A percentile compares a stretch with the other conserved stretches of the same genome.
These are phyloP conservation scores for Bergia sp. DNA, from an alignment of 92 coral and sea anemone genomes.

Conservation along the genomic window DNA sequence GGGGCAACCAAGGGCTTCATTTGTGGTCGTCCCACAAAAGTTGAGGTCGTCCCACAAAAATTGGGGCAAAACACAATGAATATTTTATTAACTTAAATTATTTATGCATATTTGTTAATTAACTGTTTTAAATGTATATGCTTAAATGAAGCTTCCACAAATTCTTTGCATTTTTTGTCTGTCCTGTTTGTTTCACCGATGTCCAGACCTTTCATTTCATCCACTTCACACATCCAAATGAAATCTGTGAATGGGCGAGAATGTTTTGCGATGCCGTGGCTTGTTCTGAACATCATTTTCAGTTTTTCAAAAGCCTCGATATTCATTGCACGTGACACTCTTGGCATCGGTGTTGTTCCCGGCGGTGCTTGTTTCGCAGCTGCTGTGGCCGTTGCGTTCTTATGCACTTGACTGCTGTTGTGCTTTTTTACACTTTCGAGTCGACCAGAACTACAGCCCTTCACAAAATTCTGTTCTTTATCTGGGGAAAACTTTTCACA, in stretches of 20 bases:
- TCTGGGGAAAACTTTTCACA: background rate
- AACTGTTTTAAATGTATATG: too few relatives aligned
- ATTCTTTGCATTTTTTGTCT: constrained; percentile 24
- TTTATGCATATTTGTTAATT: too few relatives aligned
- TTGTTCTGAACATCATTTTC: background rate
- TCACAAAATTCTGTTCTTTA: background rate
- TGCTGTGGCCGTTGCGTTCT: constrained; percentile 20
- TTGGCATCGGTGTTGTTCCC: background rate
- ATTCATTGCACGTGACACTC: constrained; percentile 2
- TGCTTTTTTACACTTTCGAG: constrained; percentile 9
- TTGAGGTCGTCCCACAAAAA: too few relatives aligned
- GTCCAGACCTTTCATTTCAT: constrained; percentile 5
- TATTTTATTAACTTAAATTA: too few relatives aligned
- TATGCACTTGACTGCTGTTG: background rate
- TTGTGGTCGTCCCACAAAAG: too few relatives aligned
- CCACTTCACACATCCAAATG: background rate
- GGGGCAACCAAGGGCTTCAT: too few relatives aligned
- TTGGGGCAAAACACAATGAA: too few relatives aligned
- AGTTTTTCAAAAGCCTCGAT: constrained; percentile 14
- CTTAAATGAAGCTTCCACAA: constrained; percentile 5
- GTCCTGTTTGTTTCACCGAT: background rate
- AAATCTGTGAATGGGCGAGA: constrained; percentile 1
- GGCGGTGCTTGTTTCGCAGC: constrained; percentile 12
- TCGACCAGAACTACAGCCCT: constrained; percentile 13
- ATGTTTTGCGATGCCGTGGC: constrained; percentile 11